Evolutionary conservation across 2,888 invertebrate genomes (phyloP), one percentile per base, ranked within the genome.

Genomic region (Auanema freiburgensis): DNA sequence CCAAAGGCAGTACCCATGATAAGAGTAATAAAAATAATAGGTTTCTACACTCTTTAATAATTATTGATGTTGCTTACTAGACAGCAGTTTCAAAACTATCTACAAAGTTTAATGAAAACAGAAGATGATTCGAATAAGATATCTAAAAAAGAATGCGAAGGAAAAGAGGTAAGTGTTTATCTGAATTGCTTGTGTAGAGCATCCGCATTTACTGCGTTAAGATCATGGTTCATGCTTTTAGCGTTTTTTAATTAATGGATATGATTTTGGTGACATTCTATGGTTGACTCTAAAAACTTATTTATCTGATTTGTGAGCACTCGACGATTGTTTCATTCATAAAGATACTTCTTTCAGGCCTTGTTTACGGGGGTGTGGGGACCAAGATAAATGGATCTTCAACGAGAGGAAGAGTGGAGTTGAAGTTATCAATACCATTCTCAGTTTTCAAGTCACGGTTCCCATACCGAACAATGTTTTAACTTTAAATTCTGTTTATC

Each of bases 221-320:
- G n/a, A n/a, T n/a, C n/a, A n/a, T n/a, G n/a, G n/a, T 53, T 69
- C 69, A 84, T 72, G 80, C 84, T 64, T 2, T 68, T 33, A 33
- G 33, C 33, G 68, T 33, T 59, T 64, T 40, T 67, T 66, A 44
- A 63, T 55, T 11, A 67, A 68, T 11, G 62, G 68, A 23, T 69
- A 76, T 63, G 68, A 69, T 25, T 65, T 73, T 40, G 76, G 70
- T 14, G 78, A 79, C 53, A 67, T 77, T 12, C 57, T 81, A 1
- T 81, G 81, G 81, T 67, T 81, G 23, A 70, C 73, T 58, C 65
- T 81, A n/a, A 74, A 75, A 57, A 64, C 78, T 2, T 77, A 69
- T 51, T 76, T 77, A 43, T 68, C 76, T 1, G 76, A 72, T 52
- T 61, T 65, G 74, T 76, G 41, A 49, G 63, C 42, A 16, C 8